These are phyloP conservation scores for Erynnis tages DNA, from an alignment of 2,888 invertebrate genomes.

Conservation along the genomic window DNA sequence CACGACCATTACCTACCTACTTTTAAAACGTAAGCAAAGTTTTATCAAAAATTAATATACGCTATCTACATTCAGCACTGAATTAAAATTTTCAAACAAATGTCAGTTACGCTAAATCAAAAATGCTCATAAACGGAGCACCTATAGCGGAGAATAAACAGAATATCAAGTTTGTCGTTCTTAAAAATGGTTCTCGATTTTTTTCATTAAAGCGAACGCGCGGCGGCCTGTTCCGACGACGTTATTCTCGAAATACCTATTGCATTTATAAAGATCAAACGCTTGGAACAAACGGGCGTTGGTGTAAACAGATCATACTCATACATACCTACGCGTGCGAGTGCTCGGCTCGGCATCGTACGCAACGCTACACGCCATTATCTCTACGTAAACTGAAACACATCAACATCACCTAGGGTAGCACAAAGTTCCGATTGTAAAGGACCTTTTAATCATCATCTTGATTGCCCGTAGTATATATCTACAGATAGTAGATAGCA, in stretches of 20 bases:
- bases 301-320: slow-evolving; percentile 73
- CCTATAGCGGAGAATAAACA: slow-evolving; percentile 66
- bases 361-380: slow-evolving; percentile 40
- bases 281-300: slow-evolving; percentile 71
- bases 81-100: slow-evolving; percentile 61
- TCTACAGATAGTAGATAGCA: too few species aligned
- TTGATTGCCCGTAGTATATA: too few species aligned
- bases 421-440: too few species aligned
- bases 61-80: slow-evolving; percentile 35
- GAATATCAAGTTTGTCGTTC: slow-evolving; percentile 75
- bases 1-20: too few species aligned
- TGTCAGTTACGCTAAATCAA: slow-evolving; percentile 62
- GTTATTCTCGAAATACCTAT: slow-evolving; percentile 79
- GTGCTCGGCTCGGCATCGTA: slow-evolving; percentile 33
- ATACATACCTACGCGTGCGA: slow-evolving; percentile 40
- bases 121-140: slow-evolving; percentile 68
- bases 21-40: too few species aligned
- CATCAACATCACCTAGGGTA: too few species aligned
- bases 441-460: too few species aligned
- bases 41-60: slow-evolving; percentile 4
- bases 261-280: slow-evolving; percentile 81
- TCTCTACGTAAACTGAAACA: slow-evolving; percentile 49
- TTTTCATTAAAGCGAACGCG: slow-evolving; percentile 65
- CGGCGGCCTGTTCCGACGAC: slow-evolving; percentile 56
- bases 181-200: slow-evolving; percentile 72